A percentile compares a stretch with the other conserved stretches of the same genome.
phyloP scores from a whole-genome alignment of 2,888 invertebrate species.

The Mesorhabditis spiculigera region DNA sequence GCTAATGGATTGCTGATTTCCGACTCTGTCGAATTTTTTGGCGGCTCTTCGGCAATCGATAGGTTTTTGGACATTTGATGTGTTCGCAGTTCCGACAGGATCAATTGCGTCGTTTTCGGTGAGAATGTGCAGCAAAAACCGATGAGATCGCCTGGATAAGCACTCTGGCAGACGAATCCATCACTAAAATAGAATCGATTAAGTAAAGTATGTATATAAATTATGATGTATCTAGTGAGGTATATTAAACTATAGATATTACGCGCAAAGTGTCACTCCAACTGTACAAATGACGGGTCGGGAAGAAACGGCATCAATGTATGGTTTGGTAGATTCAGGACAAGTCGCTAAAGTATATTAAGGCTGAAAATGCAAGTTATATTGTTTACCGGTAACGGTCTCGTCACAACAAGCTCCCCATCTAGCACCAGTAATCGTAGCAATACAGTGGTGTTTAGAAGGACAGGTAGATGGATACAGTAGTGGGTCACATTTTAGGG shows the following conservation, averaged over 20 bases:
- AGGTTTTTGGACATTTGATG: not conserved
- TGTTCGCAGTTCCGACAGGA: not conserved
- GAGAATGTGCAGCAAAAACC: conserved; percentile 35
- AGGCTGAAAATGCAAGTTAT: not conserved
- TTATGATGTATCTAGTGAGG: not conserved
- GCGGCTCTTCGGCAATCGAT: not conserved
- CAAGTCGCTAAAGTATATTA: conserved; percentile 22
- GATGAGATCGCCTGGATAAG: conserved; percentile 20
- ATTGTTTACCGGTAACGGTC: conserved; percentile 18
- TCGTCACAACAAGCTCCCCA: conserved; percentile 33
- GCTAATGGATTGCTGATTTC: not conserved
- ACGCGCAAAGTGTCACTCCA: conserved; percentile 23
- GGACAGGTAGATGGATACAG: conserved; percentile 25
- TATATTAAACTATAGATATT: not conserved
- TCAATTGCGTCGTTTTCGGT: conserved; percentile 17
- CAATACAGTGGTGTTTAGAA: conserved; percentile 25
- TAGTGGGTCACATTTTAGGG: conserved; percentile 36
- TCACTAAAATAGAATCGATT: conserved; percentile 13
- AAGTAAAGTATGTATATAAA: too few relatives aligned
- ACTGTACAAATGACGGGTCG: conserved; percentile 32
- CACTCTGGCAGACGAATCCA: conserved; percentile 32
- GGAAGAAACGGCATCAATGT: conserved; percentile 17
- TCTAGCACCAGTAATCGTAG: conserved; percentile 34
- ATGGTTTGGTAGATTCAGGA: conserved; percentile 22
- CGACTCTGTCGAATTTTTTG: not conserved